Conservation (phyloP, 2,797 vertebrate genomes). For the Myotis planiceps region DNA sequence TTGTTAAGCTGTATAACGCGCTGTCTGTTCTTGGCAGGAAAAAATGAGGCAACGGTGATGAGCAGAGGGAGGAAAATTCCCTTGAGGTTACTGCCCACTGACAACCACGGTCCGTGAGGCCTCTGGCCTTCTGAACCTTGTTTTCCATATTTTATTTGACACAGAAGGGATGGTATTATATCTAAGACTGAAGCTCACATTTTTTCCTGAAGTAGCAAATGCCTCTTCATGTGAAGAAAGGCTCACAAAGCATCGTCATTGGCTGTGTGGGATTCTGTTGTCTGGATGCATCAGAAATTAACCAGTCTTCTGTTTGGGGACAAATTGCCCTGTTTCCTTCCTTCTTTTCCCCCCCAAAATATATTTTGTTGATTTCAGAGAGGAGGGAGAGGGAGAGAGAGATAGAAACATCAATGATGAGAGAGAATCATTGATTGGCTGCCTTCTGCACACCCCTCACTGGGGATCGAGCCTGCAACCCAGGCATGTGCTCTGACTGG, state of each 20-base stretch:
- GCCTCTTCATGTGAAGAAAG: background rate
- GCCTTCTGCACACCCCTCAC: no score
- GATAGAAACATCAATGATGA: no score
- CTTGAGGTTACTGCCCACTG: background rate
- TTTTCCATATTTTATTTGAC: background rate
- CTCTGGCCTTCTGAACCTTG: background rate
- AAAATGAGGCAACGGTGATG: background rate
- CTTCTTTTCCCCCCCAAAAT: no score
- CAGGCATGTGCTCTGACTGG: no score
- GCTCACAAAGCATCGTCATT: rapidly evolving
- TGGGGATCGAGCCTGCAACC: no score
- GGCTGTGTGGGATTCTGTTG: background rate
- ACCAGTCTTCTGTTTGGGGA: background rate
- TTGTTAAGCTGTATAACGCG: background rate
- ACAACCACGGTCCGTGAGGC: rapidly evolving
- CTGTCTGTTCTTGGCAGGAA: background rate
- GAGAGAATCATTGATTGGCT: no score
- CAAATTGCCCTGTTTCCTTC: rapidly evolving
- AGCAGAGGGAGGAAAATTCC: background rate
- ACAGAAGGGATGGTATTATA: background rate
- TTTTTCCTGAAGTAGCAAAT: background rate
- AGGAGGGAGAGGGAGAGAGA: no score
- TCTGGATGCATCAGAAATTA: rapidly evolving
- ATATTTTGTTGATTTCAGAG: no score
- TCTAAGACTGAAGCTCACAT: rapidly evolving